phyloP scores from a whole-genome alignment of 2,113 vertebrate species.

The Epinephelus lanceolatus region DNA sequence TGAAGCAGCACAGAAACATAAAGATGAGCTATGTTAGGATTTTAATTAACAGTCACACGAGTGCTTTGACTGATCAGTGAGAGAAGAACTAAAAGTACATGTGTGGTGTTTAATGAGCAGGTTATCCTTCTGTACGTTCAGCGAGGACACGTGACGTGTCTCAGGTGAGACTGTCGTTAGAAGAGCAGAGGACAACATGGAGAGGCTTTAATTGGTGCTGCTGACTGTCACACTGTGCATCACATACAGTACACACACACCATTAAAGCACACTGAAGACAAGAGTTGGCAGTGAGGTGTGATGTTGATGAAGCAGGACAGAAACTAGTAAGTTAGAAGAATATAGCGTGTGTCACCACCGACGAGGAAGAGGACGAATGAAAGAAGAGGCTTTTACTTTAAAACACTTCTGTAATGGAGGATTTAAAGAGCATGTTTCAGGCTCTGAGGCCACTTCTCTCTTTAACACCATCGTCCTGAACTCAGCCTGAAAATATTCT shows the following conservation, averaged over 20 bases:
- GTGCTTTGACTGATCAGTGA: too few relatives aligned
- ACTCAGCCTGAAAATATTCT: too few relatives aligned
- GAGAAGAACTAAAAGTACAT: too few relatives aligned
- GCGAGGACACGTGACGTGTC: too few relatives aligned
- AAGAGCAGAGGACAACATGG: too few relatives aligned
- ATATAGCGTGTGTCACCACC: not conserved
- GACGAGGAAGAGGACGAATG: not conserved
- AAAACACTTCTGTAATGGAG: not conserved
- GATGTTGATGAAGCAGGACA: too few relatives aligned
- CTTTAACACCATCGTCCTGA: not conserved
- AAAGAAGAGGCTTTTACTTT: not conserved
- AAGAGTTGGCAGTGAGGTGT: too few relatives aligned
- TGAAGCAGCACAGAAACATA: not conserved
- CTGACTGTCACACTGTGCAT: slow-evolving; percentile 44
- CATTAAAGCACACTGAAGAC: slow-evolving; percentile 17
- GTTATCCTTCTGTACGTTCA: not conserved
- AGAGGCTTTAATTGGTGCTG: slow-evolving; percentile 52
- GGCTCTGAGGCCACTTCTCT: not conserved
- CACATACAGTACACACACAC: not conserved
- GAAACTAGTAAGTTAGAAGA: too few relatives aligned
- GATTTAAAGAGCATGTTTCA: not conserved
- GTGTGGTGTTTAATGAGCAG: not conserved
- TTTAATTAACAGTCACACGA: not conserved
- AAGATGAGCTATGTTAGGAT: not conserved
- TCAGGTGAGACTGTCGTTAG: too few relatives aligned